Evolutionary conservation across 2,888 invertebrate genomes (phyloP), one percentile per base, ranked within the genome.

Genomic region (Oxyteleia sp.): DNA sequence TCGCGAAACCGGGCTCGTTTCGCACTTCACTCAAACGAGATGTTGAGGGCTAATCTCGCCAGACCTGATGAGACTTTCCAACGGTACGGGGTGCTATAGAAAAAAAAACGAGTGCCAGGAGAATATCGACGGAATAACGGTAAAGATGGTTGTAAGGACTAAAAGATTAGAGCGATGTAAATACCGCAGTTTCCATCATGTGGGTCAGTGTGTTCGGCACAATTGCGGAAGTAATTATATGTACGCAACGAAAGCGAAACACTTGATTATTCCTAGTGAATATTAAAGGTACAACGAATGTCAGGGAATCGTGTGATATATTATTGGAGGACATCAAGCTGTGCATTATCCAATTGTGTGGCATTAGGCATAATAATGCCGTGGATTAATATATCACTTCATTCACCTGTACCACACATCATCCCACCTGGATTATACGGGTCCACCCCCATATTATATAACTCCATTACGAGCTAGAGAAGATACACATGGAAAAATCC

Each of bases 21-120:
- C 64, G 64, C 64, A 51, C 49, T 64, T 49, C 59, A 64, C 64
- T 64, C 64, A 49, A 66, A 71, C 29, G 63, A 72, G 49, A 79
- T 66, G 51, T 72, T 49, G 32, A 72, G 43, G 51, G 43, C 57
- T 72, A 66, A 80, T 72, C 59, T 66, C 35, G n/a, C 16, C 64
- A 13, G 45, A 20, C 35, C 15, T 35, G 38, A 59, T 38, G 55
- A 64, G 41, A 59, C 68, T 29, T 20, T 53, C 4, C 15, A 23
- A n/a, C 26, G 41, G 35, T 10, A 32, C 0, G 16, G 10, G 41
- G 16, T n/a, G 11, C 29, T 63, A 26, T 13, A 3, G 16, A n/a
- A 16, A 16, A 57, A 57, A 35, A 57, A 57, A 11, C 29, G 57
- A 57, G 57, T 8, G 18, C 15, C 29, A 10, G 35, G 55, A 16